phyloP scores from a whole-genome alignment of 2,797 vertebrate genomes.

The Lacerta bilineata region DNA sequence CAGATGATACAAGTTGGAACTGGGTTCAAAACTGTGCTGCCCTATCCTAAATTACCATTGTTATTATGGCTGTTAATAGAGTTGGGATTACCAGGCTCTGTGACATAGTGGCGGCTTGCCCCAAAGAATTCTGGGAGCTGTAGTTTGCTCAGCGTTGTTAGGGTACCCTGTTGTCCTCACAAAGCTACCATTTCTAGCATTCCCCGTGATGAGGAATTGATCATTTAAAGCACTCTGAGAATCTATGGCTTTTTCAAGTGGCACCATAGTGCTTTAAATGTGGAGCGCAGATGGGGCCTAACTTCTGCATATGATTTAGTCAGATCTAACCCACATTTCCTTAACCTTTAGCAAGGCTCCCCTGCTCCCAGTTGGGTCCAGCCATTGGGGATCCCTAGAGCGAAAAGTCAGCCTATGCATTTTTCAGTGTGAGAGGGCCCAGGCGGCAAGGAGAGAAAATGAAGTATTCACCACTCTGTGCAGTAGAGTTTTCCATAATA shows the following conservation, averaged over 20 bases:
- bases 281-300: neutral
- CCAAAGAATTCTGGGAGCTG: neutral
- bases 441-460: slow-evolving; percentile 32
- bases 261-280: neutral
- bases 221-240: neutral
- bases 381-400: neutral
- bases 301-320: no score
- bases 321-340: neutral
- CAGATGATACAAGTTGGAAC: neutral
- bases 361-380: neutral
- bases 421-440: slow-evolving; percentile 21
- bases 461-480: neutral
- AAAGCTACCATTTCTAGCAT: neutral
- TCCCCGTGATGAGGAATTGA: neutral
- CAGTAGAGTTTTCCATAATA: neutral
- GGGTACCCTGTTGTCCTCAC: neutral
- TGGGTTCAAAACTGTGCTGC: neutral
- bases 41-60: neutral
- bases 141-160: neutral
- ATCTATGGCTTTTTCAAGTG: neutral
- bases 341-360: slow-evolving; percentile 13
- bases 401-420: neutral
- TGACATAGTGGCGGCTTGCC: no score
- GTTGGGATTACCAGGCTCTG: neutral
- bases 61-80: neutral